Evolutionary conservation across 2,797 vertebrate species (phyloP).

Genomic region (Bovichtus variegatus): DNA sequence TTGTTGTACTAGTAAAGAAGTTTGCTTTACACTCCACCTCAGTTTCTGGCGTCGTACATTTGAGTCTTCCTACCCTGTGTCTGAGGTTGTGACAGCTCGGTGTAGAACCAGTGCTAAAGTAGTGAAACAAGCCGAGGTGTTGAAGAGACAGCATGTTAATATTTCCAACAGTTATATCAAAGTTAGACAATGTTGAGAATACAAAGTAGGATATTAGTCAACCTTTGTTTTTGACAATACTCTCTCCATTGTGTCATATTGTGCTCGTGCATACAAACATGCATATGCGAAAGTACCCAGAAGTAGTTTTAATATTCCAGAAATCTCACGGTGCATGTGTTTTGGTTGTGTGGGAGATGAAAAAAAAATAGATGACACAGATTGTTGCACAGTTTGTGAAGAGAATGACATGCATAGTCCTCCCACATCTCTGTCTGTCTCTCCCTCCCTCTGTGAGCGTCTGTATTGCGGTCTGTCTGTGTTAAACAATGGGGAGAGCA

Average conservation of each 20-base stretch:
- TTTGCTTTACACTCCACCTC: too few species aligned
- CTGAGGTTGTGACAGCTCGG: too few species aligned
- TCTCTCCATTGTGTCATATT: not conserved
- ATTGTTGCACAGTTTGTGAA: conserved; percentile 20
- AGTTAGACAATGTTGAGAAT: not conserved
- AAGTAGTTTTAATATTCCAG: conserved; percentile 1
- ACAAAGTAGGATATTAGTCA: not conserved
- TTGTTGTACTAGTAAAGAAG: too few species aligned
- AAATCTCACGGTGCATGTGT: not conserved
- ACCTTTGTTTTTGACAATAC: not conserved
- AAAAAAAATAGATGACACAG: conserved; percentile 14
- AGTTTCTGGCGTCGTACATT: too few species aligned
- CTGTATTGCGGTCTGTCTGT: too few species aligned
- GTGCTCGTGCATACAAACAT: not conserved
- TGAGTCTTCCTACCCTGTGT: too few species aligned
- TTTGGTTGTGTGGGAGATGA: conserved; percentile 7
- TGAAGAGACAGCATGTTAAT: not conserved
- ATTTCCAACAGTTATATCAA: not conserved
- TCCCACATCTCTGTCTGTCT: not conserved
- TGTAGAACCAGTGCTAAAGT: conserved; percentile 1
- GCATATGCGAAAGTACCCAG: not conserved
- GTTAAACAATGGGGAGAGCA: conserved; percentile 28
- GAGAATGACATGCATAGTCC: conserved; percentile 16
- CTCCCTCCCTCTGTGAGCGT: not conserved
- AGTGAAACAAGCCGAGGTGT: not conserved